phyloP scores from a whole-genome alignment of 2,113 vertebrate species.

The Phoxinus phoxinus region DNA sequence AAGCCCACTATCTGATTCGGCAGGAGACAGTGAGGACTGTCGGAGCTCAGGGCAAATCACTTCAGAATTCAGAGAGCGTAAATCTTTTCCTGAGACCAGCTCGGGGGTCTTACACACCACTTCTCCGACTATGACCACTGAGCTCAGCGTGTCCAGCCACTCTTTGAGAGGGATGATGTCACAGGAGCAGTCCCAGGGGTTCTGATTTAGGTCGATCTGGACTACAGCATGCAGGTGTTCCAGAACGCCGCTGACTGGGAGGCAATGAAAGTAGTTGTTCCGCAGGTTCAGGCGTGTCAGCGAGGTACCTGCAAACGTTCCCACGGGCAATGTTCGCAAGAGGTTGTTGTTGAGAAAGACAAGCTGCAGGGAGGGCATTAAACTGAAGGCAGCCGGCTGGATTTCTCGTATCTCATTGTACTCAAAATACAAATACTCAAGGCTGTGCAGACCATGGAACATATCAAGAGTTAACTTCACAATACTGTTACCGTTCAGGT shows the following conservation, averaged over 20 bases:
- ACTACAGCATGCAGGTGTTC: constrained; percentile 94
- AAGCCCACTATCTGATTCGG: constrained; percentile 63
- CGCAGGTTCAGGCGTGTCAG: constrained; percentile 91
- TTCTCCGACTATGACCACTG: constrained; percentile 91
- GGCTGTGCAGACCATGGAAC: constrained; percentile 91
- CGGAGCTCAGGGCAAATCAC: constrained; percentile 87
- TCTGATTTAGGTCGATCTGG: constrained; percentile 97
- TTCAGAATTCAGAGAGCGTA: constrained; percentile 86
- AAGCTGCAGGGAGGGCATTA: constrained; percentile 93
- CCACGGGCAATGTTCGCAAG: constrained; percentile 87
- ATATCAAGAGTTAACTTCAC: constrained; percentile 91
- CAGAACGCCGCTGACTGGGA: constrained; percentile 91
- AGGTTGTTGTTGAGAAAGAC: constrained; percentile 95
- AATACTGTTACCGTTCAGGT: constrained; percentile 94
- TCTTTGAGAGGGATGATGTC: constrained; percentile 92
- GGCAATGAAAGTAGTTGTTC: constrained; percentile 92
- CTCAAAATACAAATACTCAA: constrained; percentile 95
- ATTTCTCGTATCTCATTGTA: constrained; percentile 95
- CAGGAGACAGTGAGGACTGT: constrained; percentile 68
- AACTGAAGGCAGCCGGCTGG: constrained; percentile 89
- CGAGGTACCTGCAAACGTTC: constrained; percentile 90
- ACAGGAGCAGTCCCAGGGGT: constrained; percentile 96
- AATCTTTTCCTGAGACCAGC: constrained; percentile 83
- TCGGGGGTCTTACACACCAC: constrained; percentile 90
- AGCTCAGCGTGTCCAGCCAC: constrained; percentile 96